Evolutionary conservation across 2,797 vertebrate genomes (phyloP), one percentile per base, ranked within the genome.

Genomic region (Acanthornis magna): DNA sequence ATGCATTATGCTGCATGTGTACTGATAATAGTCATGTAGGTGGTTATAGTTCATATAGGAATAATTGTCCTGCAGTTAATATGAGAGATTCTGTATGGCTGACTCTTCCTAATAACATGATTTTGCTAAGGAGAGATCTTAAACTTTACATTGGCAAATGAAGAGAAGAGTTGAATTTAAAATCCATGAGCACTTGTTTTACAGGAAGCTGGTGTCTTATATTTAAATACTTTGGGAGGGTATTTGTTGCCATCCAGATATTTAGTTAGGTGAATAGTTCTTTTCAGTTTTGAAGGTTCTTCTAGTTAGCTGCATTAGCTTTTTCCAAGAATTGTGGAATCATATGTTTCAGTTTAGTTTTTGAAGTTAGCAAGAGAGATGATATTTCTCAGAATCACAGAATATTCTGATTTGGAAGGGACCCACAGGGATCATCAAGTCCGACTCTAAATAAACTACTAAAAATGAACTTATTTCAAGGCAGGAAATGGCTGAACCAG

Each of bases 381-480:
- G 1, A 7, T 25, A 20, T 50, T 81, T 91, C 30, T 32, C 34
- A 54, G 25, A 40, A 61, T 47, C 47, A 40, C 25, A 47, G 14
- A 23, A 55, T 62, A 48, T 26, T 62, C 14, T 62, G 17, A 42
- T 77, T 62, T 62, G 17, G 25, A 30, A 26, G 21, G 30, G 25
- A 48, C 21, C 9, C 14, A 22, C 8, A 18, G 25, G 34, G 11
- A 40, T 77, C n/a, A 40, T 34, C 0, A 0, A 42, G 26, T 55
- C 30, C 3, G 62, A 55, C 8, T 77, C 13, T 50, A 70, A 89
- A 51, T 61, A 55, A 89, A 32, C 8, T 36, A 36, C 9, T 76
- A 40, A 67, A 72, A 70, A 45, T 11, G 40, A 71, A 70, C 5
- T 72, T 85, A 3, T 6, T 90, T 84, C 38, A 75, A 5, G 47